Base-by-base conservation (phyloP, 1,140 invertebrate genomes). In the Pararge aegeria region DNA sequence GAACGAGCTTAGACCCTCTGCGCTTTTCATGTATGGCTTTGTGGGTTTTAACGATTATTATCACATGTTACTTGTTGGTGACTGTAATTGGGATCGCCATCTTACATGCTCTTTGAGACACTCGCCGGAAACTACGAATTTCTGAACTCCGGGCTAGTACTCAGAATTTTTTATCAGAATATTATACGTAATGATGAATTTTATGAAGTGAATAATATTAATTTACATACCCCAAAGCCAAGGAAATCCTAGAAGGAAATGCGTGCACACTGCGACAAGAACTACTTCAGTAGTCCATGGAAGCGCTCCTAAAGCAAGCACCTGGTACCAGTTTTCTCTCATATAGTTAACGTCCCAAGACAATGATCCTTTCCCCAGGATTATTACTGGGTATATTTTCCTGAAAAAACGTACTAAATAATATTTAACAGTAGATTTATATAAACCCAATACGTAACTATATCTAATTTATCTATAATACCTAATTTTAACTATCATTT, bases 381-480 rank as follows among this genome's bases (percentile, higher is more conserved):
- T 84, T 30, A 89, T 75, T 0, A 87, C 79, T 56, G 84, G 87
- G 44, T 87, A 89, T 55, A 87, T 77, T 78, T 78, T 87, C 56
- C 86, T 89, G 21, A 13, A 12, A 49, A 29, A 46, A 24, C 24
- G 24, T n/a, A 24, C 24, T 24, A 4, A 4, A 4, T 24, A 4
- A 24, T 24, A 4, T 24, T 24, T 37, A 37, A 37, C 10, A n/a
- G n/a, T n/a, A n/a, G n/a, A n/a, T n/a, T 37, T 71, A 58, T 44
- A 1, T 57, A 37, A 46, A 55, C 7, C n/a, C 42, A 46, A 55
- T 55, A 30, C 13, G 7, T n/a, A 30, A n/a, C n/a, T n/a, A n/a
- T n/a, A n/a, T n/a, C n/a, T n/a, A n/a, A n/a, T 54, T 20, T 38
- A 21, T 49, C 19, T 19, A 7, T 18, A 29, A 37, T 37, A 37